Conservation (phyloP, 2,113 vertebrate species). For the Cinclus cinclus region DNA sequence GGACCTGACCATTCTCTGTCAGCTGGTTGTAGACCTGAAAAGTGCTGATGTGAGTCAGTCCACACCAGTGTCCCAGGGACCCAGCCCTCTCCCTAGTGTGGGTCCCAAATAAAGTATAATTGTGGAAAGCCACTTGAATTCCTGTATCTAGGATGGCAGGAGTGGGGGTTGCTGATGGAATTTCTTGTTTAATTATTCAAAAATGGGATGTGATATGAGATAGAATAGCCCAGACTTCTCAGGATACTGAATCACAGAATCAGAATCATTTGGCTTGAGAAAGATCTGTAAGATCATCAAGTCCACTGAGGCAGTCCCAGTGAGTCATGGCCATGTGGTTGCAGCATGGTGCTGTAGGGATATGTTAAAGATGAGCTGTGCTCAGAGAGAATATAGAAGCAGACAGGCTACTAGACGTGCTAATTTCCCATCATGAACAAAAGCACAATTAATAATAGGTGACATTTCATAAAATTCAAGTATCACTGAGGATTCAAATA, state of each 20-base stretch:
- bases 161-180: not conserved
- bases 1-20: not conserved
- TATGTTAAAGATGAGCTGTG: not conserved
- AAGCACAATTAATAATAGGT: not conserved
- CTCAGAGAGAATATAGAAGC: not conserved
- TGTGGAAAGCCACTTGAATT: not conserved
- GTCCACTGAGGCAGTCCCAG: not conserved
- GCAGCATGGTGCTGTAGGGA: not conserved
- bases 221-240: not conserved
- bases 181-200: not conserved
- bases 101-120: not conserved
- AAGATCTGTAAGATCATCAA: not conserved
- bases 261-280: not conserved
- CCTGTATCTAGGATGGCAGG: not conserved
- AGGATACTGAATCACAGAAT: not conserved
- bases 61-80: not conserved
- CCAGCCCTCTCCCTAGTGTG: not conserved
- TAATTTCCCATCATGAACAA: not conserved
- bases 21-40: not conserved
- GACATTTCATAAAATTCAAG: not conserved
- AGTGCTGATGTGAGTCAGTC: not conserved
- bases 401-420: not conserved
- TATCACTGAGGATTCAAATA: not conserved
- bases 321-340: not conserved
- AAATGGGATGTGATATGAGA: not conserved